These are phyloP conservation scores for Xenus cinereus DNA, from an alignment of 2,113 vertebrate species.

Conservation along the genomic window DNA sequence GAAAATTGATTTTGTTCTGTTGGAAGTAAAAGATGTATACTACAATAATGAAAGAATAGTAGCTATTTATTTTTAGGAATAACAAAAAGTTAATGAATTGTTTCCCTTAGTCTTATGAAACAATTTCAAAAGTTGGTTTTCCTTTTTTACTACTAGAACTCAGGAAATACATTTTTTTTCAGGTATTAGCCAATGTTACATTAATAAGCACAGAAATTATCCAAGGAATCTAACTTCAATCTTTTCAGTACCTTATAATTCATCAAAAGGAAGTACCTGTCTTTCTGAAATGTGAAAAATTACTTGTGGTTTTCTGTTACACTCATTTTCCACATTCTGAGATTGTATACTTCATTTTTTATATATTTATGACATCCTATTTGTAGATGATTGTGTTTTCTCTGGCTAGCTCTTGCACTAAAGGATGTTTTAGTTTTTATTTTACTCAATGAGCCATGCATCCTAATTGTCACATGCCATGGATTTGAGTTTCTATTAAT, in stretches of 20 bases:
- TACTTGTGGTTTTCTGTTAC: slow-evolving; percentile 1
- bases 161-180: background rate
- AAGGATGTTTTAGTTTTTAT: background rate
- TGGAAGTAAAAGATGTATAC: background rate
- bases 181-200: background rate
- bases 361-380: background rate
- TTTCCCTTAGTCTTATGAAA: background rate
- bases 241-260: slow-evolving; percentile 36
- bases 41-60: background rate
- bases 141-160: background rate
- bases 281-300: slow-evolving; percentile 33
- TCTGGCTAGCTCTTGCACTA: background rate
- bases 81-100: background rate
- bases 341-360: background rate
- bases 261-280: slow-evolving; percentile 11
- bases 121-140: background rate
- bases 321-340: background rate
- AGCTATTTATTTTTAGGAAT: background rate
- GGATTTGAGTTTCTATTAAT: background rate
- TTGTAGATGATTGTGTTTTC: background rate
- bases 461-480: background rate
- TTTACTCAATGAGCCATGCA: background rate
- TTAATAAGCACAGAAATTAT: slow-evolving; percentile 17
- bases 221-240: background rate
- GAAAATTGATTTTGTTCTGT: background rate